Percentiles rank a stretch among this genome's conserved stretches.
phyloP scores from a whole-genome alignment of 2,113 vertebrate genomes.

The Hymenochirus boettgeri region DNA sequence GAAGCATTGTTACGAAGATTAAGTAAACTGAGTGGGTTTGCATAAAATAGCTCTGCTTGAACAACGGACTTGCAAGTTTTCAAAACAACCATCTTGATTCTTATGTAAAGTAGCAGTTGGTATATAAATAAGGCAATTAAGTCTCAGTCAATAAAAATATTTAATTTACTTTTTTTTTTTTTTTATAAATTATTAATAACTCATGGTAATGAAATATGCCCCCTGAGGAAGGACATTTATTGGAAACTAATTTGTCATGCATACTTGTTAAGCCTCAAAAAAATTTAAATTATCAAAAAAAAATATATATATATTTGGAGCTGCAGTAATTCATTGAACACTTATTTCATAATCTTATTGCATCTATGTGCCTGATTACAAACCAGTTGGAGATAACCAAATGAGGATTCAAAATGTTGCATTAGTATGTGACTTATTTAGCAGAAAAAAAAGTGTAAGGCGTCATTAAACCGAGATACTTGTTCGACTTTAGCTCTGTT shows the following conservation, averaged over 20 bases:
- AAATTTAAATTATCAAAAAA: too few species aligned
- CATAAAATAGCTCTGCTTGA: slow-evolving; percentile 28
- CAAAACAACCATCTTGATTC: slow-evolving; percentile 20
- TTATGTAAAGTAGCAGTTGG: slow-evolving; percentile 28
- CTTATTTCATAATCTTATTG: too few species aligned
- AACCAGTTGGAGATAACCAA: not conserved
- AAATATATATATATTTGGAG: too few species aligned
- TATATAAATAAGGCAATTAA: slow-evolving; percentile 32
- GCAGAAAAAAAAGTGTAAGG: not conserved
- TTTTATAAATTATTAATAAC: slow-evolving; percentile 39
- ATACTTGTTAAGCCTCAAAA: slow-evolving; percentile 19
- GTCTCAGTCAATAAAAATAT: slow-evolving; percentile 43
- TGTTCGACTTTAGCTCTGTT: not conserved
- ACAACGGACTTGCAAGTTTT: slow-evolving; percentile 24
- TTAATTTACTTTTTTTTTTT: slow-evolving; percentile 36
- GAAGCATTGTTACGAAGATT: slow-evolving; percentile 40
- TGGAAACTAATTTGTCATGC: slow-evolving; percentile 28
- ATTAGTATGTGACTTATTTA: not conserved
- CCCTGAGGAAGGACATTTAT: slow-evolving; percentile 8
- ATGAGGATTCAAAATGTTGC: not conserved
- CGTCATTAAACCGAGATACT: not conserved
- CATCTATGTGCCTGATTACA: not conserved
- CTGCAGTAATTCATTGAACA: slow-evolving; percentile 5
- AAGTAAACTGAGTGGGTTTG: slow-evolving; percentile 24
- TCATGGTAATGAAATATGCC: slow-evolving; percentile 17